Evolutionary conservation across 2,888 invertebrate species (phyloP).

Genomic region (Eupithecia vulgata): DNA sequence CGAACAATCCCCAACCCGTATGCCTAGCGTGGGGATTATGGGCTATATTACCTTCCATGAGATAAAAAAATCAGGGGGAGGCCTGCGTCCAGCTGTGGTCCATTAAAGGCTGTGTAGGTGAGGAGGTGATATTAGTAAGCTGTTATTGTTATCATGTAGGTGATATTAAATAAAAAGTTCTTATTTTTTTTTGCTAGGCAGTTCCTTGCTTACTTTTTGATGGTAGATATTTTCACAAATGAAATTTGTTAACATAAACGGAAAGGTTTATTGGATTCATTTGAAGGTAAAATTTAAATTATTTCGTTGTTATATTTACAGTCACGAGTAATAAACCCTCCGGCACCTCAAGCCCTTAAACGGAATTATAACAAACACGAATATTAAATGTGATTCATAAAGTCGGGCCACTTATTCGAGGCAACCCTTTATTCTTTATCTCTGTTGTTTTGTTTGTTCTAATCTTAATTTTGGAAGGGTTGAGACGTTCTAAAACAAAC

Average conservation of each 20-base stretch:
- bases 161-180: background rate
- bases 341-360: constrained; percentile 18
- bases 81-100: no score
- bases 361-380: constrained; percentile 49
- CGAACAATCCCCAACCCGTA: no score
- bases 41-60: no score
- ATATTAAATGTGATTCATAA: constrained; percentile 61
- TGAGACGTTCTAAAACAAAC: background rate
- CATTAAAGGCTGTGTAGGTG: no score
- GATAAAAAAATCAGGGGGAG: no score
- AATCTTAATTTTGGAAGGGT: constrained; percentile 51
- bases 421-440: constrained; percentile 54
- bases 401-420: constrained; percentile 52
- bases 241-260: constrained; percentile 6
- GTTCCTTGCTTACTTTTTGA: background rate
- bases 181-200: no score
- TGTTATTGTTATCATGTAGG: background rate
- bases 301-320: constrained; percentile 31
- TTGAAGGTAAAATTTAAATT: constrained; percentile 14
- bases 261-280: background rate
- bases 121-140: background rate
- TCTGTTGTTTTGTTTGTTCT: constrained; percentile 52
- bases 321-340: constrained; percentile 32
- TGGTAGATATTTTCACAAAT: background rate
- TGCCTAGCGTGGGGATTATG: no score